Evolutionary conservation across 1,140 invertebrate species (phyloP), one percentile per base, ranked within the genome.

Genomic region (Apis dorsata): DNA sequence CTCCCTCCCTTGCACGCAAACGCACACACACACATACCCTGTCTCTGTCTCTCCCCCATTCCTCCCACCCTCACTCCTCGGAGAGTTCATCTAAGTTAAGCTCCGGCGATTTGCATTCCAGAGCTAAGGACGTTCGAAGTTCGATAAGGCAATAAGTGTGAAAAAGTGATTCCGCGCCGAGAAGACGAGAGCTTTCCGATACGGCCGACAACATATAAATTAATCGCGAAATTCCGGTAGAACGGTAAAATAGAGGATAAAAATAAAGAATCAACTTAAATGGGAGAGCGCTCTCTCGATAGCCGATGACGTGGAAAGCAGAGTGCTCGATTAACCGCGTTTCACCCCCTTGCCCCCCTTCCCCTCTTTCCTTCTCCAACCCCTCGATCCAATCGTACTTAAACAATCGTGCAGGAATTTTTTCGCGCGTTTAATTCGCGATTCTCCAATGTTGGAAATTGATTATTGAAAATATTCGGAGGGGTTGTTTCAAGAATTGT

Each of bases 71-170:
- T 84, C 78, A 51, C 73, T 69, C 71, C 69, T 68, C 70, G 59
- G 76, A 77, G 57, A 77, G 57, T 83, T 89, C 88, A 89, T 89
- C 81, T 89, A 89, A 89, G 84, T 89, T 88, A 85, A 89, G 81
- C 84, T 24, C 57, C 21, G 55, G 79, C 81, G 84, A 89, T 89
- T 89, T 88, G 85, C 88, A 88, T 89, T 86, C 85, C 72, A 68
- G 74, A 86, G 84, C 83, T 77, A 87, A 88, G 77, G 79, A 83
- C 73, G 85, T 75, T 86, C 71, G 15, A 89, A 89, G 84, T 88
- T 89, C 88, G 88, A 89, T 89, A 88, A 88, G 86, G 86, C 88
- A 82, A 86, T 89, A 89, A 88, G 81, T 84, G 84, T 88, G 87
- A 88, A 88, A 88, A 88, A 88, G 86, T 85, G 87, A 88, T 85